phyloP scores from a whole-genome alignment of 2,113 vertebrate genomes.

The Ptyas mucosa region DNA sequence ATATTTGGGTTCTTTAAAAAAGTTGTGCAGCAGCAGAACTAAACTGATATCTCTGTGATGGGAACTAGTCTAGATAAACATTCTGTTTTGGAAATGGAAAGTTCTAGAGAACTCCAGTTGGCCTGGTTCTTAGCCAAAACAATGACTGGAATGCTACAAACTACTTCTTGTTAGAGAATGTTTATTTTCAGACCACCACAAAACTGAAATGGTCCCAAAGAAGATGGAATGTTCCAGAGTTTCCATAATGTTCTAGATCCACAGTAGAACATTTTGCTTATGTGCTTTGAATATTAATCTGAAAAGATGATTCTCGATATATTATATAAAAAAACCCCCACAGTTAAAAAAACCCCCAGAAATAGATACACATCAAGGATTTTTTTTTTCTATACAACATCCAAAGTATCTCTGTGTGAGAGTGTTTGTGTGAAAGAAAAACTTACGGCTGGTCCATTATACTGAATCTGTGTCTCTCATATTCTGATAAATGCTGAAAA shows the following conservation, averaged over 20 bases:
- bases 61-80: neutral
- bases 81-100: neutral
- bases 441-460: slow-evolving; percentile 80
- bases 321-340: neutral
- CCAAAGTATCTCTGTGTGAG: neutral
- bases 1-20: neutral
- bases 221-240: neutral
- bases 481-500: slow-evolving; percentile 72
- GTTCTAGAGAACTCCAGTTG: neutral
- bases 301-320: neutral
- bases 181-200: neutral
- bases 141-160: neutral
- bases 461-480: slow-evolving; percentile 76
- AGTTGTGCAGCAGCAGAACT: neutral
- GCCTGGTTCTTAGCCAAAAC: neutral
- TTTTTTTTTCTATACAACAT: neutral
- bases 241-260: neutral
- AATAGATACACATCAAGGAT: neutral
- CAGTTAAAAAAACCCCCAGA: neutral
- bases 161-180: neutral
- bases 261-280: neutral
- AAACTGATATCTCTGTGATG: neutral
- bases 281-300: neutral
- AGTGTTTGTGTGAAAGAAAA: neutral
- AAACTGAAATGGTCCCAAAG: neutral